These are phyloP conservation scores for Zaprionus ghesquierei DNA, from an alignment of 1,140 invertebrate species.

Conservation along the genomic window DNA sequence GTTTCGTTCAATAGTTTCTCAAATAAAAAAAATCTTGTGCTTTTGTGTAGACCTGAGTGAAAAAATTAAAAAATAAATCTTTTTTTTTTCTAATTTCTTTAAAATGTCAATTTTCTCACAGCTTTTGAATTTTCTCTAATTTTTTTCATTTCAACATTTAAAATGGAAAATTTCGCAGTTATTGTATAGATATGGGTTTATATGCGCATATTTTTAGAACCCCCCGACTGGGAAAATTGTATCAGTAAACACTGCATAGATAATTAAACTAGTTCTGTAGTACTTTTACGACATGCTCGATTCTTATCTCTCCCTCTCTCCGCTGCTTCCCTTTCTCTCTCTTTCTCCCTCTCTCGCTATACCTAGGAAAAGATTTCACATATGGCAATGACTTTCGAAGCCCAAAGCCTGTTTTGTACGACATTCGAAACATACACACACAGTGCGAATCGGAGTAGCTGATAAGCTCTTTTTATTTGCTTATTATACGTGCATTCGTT, in stretches of 20 bases:
- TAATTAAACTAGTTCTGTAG: conserved; percentile 6
- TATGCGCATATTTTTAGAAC: background rate
- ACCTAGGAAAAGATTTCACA: background rate
- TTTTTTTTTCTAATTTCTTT: no score
- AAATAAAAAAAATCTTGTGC: no score
- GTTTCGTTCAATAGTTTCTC: no score
- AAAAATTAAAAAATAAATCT: no score
- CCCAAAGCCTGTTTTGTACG: conserved; percentile 20
- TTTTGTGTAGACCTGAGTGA: no score
- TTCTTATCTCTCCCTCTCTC: background rate
- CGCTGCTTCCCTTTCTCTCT: no score
- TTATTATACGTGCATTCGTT: conserved; percentile 14
- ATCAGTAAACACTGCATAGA: background rate
- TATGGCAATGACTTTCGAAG: conserved; percentile 37
- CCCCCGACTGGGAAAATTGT: background rate
- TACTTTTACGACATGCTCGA: background rate
- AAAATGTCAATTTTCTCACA: no score
- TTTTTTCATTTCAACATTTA: background rate
- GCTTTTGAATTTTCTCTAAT: no score
- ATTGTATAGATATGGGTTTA: background rate
- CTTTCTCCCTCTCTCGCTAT: background rate
- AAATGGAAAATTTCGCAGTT: background rate
- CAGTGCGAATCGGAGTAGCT: conserved; percentile 15
- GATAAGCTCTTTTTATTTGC: conserved; percentile 33
- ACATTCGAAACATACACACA: background rate